Evolutionary conservation across 2,797 vertebrate genomes (phyloP).

Genomic region (Syngnathus rostellatus): DNA sequence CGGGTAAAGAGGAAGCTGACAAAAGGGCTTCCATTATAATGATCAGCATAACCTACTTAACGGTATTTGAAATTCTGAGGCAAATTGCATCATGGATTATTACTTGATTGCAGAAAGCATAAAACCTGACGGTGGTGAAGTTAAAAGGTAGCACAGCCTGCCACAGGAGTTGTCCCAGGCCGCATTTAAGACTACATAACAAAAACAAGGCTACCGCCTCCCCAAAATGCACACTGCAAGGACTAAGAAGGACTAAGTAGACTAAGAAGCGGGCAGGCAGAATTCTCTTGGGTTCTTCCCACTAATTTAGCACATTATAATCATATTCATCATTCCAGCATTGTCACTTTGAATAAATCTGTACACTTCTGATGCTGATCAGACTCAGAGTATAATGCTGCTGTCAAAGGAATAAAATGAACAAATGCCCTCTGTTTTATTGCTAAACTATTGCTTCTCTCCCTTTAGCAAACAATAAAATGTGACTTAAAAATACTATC

Average conservation of each 20-base stretch:
- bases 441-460: background rate
- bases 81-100: background rate
- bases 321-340: background rate
- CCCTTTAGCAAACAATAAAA: background rate
- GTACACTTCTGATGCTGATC: background rate
- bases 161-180: background rate
- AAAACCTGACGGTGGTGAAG: background rate
- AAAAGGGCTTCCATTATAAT: background rate
- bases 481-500: background rate
- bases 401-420: background rate
- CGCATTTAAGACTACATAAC: background rate
- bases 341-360: background rate
- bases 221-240: background rate
- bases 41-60: background rate
- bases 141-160: background rate
- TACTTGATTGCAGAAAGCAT: background rate
- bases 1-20: background rate
- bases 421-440: background rate
- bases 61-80: background rate
- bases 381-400: background rate
- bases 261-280: too few species aligned
- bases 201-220: background rate
- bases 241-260: too few species aligned
- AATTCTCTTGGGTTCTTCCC: background rate
- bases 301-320: background rate